These are phyloP conservation scores for Brachyistius frenatus DNA, from an alignment of 2,113 vertebrate species.

Conservation along the genomic window DNA sequence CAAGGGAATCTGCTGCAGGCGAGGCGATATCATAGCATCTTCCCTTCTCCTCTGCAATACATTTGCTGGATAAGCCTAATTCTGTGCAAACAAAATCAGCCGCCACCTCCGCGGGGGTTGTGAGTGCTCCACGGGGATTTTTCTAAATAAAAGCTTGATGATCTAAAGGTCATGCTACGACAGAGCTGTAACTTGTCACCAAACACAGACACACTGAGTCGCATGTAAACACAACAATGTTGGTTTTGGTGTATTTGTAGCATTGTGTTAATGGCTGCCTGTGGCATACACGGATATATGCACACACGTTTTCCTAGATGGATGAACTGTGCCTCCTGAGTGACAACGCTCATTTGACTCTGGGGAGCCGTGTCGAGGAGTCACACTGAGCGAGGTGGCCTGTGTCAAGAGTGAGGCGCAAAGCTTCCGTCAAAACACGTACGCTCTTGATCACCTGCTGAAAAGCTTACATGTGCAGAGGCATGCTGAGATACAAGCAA, in stretches of 20 bases:
- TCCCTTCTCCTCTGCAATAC: slow-evolving; percentile 14
- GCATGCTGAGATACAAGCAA: slow-evolving; percentile 17
- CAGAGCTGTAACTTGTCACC: slow-evolving; percentile 47
- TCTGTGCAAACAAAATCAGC: slow-evolving; percentile 48
- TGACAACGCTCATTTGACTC: slow-evolving; percentile 30
- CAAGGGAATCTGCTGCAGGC: slow-evolving; percentile 32
- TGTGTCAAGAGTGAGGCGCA: slow-evolving; percentile 34
- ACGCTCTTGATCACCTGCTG: slow-evolving; percentile 22
- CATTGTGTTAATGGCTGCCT: not conserved
- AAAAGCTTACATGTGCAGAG: not conserved
- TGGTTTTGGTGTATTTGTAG: slow-evolving; percentile 12
- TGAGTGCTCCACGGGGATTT: slow-evolving; percentile 22
- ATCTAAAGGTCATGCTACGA: slow-evolving; percentile 66
- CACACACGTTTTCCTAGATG: slow-evolving; percentile 1
- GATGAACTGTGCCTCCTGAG: slow-evolving; percentile 25
- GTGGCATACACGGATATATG: not conserved
- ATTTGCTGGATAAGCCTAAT: slow-evolving; percentile 31
- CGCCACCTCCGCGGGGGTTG: slow-evolving; percentile 20
- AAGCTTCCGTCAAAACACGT: not conserved
- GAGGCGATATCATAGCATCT: slow-evolving; percentile 5
- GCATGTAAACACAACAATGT: slow-evolving; percentile 22
- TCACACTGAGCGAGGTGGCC: slow-evolving; percentile 26
- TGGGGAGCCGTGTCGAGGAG: slow-evolving; percentile 32
- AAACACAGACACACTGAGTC: slow-evolving; percentile 26
- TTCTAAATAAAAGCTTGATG: slow-evolving; percentile 53